Evolutionary conservation across 1,140 invertebrate genomes (phyloP).

Genomic region (Probaryconus sp.): DNA sequence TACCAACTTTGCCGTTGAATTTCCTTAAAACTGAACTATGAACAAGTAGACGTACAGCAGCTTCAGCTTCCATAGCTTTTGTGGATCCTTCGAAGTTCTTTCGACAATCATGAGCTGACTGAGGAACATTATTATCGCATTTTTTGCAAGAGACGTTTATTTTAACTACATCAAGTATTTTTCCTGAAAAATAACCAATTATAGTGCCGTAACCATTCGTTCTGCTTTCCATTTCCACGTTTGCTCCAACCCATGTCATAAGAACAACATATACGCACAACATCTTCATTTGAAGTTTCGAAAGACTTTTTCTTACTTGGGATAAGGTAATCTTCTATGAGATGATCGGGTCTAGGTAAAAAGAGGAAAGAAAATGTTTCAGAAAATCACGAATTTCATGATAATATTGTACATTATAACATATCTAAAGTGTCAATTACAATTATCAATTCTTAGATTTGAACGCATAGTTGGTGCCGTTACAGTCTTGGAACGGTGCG

Average conservation of each 20-base stretch:
- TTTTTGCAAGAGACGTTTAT: constrained; percentile 18
- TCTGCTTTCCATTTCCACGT: constrained; percentile 33
- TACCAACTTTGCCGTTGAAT: constrained; percentile 21
- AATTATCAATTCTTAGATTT: too few relatives aligned
- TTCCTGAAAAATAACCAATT: constrained; percentile 33
- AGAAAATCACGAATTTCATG: neutral
- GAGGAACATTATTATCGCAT: constrained; percentile 19
- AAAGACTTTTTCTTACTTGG: constrained; percentile 21
- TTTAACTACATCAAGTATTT: constrained; percentile 19
- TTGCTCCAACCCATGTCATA: constrained; percentile 48
- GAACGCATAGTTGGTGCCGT: too few relatives aligned
- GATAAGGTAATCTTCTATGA: constrained; percentile 16
- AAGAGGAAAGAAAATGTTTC: constrained; percentile 4
- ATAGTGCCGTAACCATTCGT: constrained; percentile 38
- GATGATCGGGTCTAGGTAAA: constrained; percentile 7
- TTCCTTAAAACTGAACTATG: constrained; percentile 40
- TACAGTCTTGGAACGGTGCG: too few relatives aligned
- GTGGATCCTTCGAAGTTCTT: constrained; percentile 46
- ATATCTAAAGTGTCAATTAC: too few relatives aligned
- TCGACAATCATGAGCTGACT: constrained; percentile 27
- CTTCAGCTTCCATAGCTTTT: constrained; percentile 52
- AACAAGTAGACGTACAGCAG: constrained; percentile 11
- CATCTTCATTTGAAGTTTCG: constrained; percentile 19
- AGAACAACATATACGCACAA: constrained; percentile 37
- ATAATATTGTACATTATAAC: too few relatives aligned